Base-by-base conservation (phyloP, 2,113 vertebrate genomes). In the Pelusios castaneus region DNA sequence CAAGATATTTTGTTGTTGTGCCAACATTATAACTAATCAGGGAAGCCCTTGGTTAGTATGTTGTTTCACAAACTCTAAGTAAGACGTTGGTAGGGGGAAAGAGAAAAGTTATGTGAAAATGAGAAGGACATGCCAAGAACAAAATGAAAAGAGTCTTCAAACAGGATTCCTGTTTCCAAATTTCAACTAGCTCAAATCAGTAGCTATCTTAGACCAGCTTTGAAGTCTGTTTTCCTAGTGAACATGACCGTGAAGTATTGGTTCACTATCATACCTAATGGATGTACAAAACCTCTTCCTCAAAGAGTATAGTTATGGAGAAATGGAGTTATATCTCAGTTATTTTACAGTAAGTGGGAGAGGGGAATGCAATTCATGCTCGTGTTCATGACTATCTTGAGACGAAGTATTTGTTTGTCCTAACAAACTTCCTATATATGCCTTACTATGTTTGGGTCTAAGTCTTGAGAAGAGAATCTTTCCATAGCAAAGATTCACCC, bases 171-270 rank as follows among this genome's bases (percentile, higher is more conserved):
- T 84, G 87, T 89, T 85, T 85, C 94, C 79, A 82, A 92, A 43
- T 82, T 95, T 51, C 87, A 95, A 89, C 85, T 79, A 1, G 16
- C 86, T 85, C 95, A 96, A 95, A 76, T 93, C 95, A 95, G 95
- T 96, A 96, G 91, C 94, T 96, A 95, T 96, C 96, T 96, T 88
- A 96, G 52, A n/a, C 96, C 94, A 96, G 92, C 92, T 91, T 70
- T 96, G 93, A 95, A 93, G 88, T 88, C 78, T 93, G 91, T 91
- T 93, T 91, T 58, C 92, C 89, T 60, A 80, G 67, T 89, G 81
- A 70, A 89, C 67, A 92, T 93, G 89, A 85, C 93, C 93, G 82
- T 75, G 94, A 95, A 96, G 82, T 0, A 96, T 90, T 95, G 29
- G 34, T 63, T 7, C 31, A n/a, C 60, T 63, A 17, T 63, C 60